These are phyloP conservation scores for Chlorodrepanis virens DNA, from an alignment of 2,113 vertebrate genomes.

Conservation along the genomic window DNA sequence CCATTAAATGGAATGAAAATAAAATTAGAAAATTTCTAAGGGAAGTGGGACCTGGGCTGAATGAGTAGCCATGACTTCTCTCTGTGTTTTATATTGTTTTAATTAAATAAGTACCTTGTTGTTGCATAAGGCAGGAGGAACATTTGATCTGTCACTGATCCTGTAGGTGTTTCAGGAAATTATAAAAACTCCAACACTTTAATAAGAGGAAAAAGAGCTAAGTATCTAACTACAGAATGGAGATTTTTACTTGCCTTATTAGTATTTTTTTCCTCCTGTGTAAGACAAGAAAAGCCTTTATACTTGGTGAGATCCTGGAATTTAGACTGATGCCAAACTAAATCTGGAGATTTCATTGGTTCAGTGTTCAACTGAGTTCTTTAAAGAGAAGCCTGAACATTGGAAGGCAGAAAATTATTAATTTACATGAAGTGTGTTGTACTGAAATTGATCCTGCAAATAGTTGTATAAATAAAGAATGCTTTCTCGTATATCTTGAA, in stretches of 20 bases:
- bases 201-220: not conserved
- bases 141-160: not conserved
- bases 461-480: not conserved
- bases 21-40: not conserved
- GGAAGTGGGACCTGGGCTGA: not conserved
- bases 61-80: not conserved
- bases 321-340: not conserved
- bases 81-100: not conserved
- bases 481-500: not conserved
- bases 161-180: not conserved
- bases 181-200: not conserved
- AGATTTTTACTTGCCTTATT: not conserved
- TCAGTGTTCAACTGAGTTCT: not conserved
- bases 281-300: not conserved
- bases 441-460: not conserved
- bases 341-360: not conserved
- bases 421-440: not conserved
- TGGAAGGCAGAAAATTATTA: not conserved
- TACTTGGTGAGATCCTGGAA: not conserved
- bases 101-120: not conserved
- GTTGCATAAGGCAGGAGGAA: not conserved
- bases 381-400: not conserved
- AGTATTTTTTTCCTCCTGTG: not conserved
- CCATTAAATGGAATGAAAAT: not conserved
- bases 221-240: not conserved